phyloP scores from a whole-genome alignment of 2,888 invertebrate genomes.

The Nomada fabriciana region DNA sequence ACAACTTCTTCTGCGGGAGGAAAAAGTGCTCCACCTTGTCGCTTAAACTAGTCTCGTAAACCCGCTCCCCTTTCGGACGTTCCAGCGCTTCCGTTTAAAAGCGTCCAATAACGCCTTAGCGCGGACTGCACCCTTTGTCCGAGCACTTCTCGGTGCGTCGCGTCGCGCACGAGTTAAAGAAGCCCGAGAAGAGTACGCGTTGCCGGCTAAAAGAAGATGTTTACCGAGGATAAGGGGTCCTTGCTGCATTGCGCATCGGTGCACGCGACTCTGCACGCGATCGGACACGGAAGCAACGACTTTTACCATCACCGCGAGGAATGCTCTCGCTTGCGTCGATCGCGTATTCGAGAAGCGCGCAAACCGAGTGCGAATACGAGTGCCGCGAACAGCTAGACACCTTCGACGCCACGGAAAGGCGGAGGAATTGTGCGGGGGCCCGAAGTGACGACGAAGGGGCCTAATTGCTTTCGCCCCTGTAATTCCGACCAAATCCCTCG shows the following conservation, averaged over 20 bases:
- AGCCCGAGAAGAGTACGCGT: conserved; percentile 22
- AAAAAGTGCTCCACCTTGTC: background rate
- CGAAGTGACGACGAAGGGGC: conserved; percentile 28
- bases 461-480: conserved; percentile 61
- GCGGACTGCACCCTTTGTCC: background rate
- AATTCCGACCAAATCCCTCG: conserved; percentile 34
- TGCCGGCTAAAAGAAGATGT: conserved; percentile 57
- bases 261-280: conserved; percentile 65
- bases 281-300: conserved; percentile 16
- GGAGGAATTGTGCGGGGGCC: conserved; percentile 3
- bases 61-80: background rate
- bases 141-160: background rate
- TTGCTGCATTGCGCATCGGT: conserved; percentile 28
- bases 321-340: conserved; percentile 37
- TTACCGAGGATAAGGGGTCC: conserved; percentile 55
- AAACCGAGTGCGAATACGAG: background rate
- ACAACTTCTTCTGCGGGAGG: conserved; percentile 4
- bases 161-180: background rate
- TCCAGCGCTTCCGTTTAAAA: background rate
- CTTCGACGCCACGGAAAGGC: background rate
- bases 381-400: background rate
- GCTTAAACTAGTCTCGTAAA: background rate
- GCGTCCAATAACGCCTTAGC: background rate
- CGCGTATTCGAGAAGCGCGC: conserved; percentile 8
- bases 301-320: background rate